Evolutionary conservation across 2,888 invertebrate species (phyloP), one percentile per base, ranked within the genome.

Genomic region (Cheilosia scutellata): DNA sequence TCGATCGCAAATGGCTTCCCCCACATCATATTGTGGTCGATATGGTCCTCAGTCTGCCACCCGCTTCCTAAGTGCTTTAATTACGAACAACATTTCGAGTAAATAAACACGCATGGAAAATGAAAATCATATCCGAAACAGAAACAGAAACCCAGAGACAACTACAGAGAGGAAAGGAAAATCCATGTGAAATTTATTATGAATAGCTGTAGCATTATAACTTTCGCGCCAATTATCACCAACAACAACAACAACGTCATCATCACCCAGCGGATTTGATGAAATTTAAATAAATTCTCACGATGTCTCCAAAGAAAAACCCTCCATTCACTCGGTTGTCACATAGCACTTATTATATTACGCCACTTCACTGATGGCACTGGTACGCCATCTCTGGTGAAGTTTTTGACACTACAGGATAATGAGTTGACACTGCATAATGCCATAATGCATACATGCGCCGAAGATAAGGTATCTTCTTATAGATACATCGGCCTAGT

Each of bases 181-280:
- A 76, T 66, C 76, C 62, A 82, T 66, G 44, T 65, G 72, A 51
- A 80, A 80, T 55, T 51, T 53, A 57, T 47, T 13, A 51, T 27
- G 51, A 29, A 27, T 76, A 63, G 37, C 60, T 20, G 20, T 20
- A 20, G 20, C 20, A 20, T 20, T 76, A 71, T 76, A 79, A 82
- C 82, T 86, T 86, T 82, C 82, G 86, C 86, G 68, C 86, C 86
- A 86, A 86, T 86, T 86, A 84, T 77, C 82, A 72, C 49, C 47
- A 49, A 11, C 29, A 40, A n/a, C 51, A 40, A 74, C 33, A 49
- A 65, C 33, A 53, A 51, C 53, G 5, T 4, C 20, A 2, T 20
- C 20, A 20, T 20, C 20, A 20, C 2, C 20, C 58, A 13, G 16
- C 31, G 42, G 42, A 2, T 47, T 47, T 47, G 47, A 47, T 47